Conservation (phyloP, 2,113 vertebrate species). For the Stomatorhinus ivindoensis region DNA sequence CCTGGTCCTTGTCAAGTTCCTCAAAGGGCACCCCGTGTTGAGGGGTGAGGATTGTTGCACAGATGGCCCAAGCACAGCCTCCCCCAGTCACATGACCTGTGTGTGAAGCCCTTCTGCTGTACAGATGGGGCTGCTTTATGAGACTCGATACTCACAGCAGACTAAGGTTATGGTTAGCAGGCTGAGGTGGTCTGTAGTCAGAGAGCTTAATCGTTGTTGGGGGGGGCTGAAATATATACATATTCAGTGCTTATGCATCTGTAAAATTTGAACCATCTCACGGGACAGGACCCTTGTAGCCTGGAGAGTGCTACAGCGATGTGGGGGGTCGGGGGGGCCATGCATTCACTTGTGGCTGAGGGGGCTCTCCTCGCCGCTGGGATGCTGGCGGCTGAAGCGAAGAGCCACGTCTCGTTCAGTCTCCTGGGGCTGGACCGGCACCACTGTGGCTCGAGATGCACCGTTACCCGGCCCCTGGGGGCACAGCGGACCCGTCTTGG, state of each 20-base stretch:
- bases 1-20: neutral
- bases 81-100: neutral
- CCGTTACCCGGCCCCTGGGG: constrained; percentile 47
- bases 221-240: constrained; percentile 24
- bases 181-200: constrained; percentile 38
- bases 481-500: constrained; percentile 52
- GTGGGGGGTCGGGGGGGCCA: neutral
- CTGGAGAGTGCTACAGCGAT: neutral
- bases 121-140: neutral
- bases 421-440: constrained; percentile 48
- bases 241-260: constrained; percentile 16
- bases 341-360: constrained; percentile 71
- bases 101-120: neutral
- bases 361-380: constrained; percentile 75
- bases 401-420: constrained; percentile 65
- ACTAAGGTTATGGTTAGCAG: constrained; percentile 40
- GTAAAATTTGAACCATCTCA: neutral
- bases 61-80: neutral
- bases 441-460: constrained; percentile 48
- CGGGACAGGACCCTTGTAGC: neutral
- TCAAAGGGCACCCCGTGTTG: neutral
- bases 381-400: constrained; percentile 75
- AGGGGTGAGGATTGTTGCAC: neutral
- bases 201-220: constrained; percentile 45
- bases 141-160: neutral